A percentile compares a stretch with the other conserved stretches of the same genome.
Conservation (phyloP, 1,140 invertebrate species). For the Lysiphlebus fabarum region DNA sequence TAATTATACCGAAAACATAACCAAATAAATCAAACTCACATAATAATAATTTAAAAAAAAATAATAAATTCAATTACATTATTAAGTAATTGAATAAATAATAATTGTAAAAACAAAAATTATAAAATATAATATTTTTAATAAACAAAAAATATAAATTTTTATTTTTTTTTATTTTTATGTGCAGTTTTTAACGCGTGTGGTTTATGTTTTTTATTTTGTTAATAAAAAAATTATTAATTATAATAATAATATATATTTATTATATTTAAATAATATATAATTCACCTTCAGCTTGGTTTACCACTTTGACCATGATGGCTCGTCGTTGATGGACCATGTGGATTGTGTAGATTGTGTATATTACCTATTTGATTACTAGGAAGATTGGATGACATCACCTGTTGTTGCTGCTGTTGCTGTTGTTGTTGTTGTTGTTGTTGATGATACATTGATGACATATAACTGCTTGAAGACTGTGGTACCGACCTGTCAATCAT, state of each 20-base stretch:
- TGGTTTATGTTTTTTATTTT: not conserved
- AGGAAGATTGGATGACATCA: constrained; percentile 35
- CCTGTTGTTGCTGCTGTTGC: too few species aligned
- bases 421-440: too few species aligned
- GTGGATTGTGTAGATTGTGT: constrained; percentile 39
- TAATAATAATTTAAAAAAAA: too few species aligned
- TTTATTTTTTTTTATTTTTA: constrained; percentile 7
- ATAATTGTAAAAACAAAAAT: not conserved
- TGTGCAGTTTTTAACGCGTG: not conserved
- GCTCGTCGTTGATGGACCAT: constrained; percentile 40
- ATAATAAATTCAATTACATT: constrained; percentile 5
- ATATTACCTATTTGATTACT: constrained; percentile 41
- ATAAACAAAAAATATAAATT: not conserved
- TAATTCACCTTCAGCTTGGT: constrained; percentile 43
- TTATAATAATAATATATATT: not conserved
- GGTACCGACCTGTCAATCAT: constrained; percentile 33
- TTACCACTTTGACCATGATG: constrained; percentile 37
- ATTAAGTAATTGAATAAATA: constrained; percentile 10
- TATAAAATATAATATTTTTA: too few species aligned
- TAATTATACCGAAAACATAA: not conserved
- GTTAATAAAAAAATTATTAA: not conserved
- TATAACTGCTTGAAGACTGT: constrained; percentile 40
- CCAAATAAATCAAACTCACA: too few species aligned
- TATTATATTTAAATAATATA: constrained; percentile 2
- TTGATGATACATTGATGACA: constrained; percentile 41